A percentile compares a stretch with the other conserved stretches of the same genome.
These are phyloP conservation scores for Syngnathus rostellatus DNA, from an alignment of 2,797 vertebrate species.

Conservation along the genomic window DNA sequence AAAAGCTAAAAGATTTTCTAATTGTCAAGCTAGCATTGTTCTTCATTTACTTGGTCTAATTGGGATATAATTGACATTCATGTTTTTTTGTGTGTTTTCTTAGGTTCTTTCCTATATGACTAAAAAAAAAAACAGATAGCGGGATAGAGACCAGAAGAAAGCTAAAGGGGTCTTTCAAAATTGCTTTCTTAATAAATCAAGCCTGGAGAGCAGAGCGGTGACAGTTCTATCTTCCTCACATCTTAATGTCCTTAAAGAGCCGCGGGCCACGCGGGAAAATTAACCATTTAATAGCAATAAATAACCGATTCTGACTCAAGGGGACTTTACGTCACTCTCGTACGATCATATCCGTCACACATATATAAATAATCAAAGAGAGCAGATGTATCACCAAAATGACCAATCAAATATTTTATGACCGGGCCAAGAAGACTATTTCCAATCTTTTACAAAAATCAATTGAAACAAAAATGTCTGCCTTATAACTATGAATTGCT, in stretches of 20 bases:
- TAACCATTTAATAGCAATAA: conserved; percentile 72
- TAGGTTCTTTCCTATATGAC: not conserved
- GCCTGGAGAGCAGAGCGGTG: conserved; percentile 41
- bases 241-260: conserved; percentile 61
- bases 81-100: too few relatives aligned
- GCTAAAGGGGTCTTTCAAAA: conserved; percentile 37
- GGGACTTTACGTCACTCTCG: conserved; percentile 57
- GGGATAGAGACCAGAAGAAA: conserved; percentile 9
- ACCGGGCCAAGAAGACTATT: conserved; percentile 19
- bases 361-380: conserved; percentile 17
- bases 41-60: too few relatives aligned
- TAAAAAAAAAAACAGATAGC: not conserved
- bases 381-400: conserved; percentile 20
- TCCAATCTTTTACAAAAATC: not conserved
- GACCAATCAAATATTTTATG: conserved; percentile 42
- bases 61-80: too few relatives aligned
- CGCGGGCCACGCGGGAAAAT: conserved; percentile 62
- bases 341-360: conserved; percentile 3
- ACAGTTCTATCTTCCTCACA: conserved; percentile 60
- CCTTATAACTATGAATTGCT: too few relatives aligned
- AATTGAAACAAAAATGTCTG: too few relatives aligned
- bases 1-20: too few relatives aligned
- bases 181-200: conserved; percentile 55
- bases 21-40: too few relatives aligned
- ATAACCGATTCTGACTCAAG: conserved; percentile 63